Conservation (phyloP, 1,140 invertebrate genomes). For the Heliconius melpomene region DNA sequence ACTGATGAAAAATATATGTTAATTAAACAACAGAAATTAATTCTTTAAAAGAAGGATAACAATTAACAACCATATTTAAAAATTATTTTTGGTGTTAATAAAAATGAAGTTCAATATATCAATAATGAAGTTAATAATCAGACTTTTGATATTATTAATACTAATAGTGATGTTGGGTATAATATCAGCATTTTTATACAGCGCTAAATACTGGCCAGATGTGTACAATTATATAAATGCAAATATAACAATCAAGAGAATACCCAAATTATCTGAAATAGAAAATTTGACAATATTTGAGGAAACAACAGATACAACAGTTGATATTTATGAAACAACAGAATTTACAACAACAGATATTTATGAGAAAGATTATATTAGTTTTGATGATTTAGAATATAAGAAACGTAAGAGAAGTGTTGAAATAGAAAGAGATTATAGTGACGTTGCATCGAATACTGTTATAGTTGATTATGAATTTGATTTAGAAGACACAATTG, state of each 20-base stretch:
- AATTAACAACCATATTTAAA: neutral
- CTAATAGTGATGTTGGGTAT: slow-evolving; percentile 59
- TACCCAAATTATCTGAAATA: slow-evolving; percentile 67
- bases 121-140: slow-evolving; percentile 56
- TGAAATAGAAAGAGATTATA: slow-evolving; percentile 45
- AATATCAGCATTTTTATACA: slow-evolving; percentile 60
- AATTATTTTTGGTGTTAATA: neutral
- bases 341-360: slow-evolving; percentile 41
- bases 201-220: slow-evolving; percentile 67
- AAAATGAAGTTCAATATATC: slow-evolving; percentile 62
- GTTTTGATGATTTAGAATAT: slow-evolving; percentile 52
- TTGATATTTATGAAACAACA: slow-evolving; percentile 45
- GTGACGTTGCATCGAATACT: slow-evolving; percentile 40
- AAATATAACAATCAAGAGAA: slow-evolving; percentile 70
- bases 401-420: slow-evolving; percentile 45
- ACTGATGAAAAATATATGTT: neutral
- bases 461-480: slow-evolving; percentile 50
- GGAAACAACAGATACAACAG: slow-evolving; percentile 55
- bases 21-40: neutral
- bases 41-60: neutral
- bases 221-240: slow-evolving; percentile 67
- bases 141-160: slow-evolving; percentile 59
- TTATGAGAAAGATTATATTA: slow-evolving; percentile 43
- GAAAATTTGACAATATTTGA: slow-evolving; percentile 49
- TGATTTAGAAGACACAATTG: slow-evolving; percentile 26